Conservation (phyloP, 2,113 vertebrate genomes). For the Corydoras sp. region DNA sequence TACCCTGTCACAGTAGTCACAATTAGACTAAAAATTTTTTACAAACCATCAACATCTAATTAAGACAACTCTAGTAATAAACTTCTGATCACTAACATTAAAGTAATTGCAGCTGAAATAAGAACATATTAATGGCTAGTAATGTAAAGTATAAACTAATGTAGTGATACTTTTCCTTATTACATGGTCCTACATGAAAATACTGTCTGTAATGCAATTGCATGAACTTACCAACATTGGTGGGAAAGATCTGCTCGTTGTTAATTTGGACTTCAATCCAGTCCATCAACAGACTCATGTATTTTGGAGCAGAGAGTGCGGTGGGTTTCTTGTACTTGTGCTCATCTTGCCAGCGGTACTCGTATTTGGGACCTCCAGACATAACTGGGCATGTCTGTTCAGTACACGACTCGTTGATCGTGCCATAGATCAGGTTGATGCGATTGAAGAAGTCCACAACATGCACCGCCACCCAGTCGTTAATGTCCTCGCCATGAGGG, state of each 20-base stretch:
- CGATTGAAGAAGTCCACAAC: slow-evolving; percentile 99
- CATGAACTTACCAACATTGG: slow-evolving; percentile 79
- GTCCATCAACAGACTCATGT: slow-evolving; percentile 97
- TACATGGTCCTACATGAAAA: too few relatives aligned
- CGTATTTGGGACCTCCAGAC: slow-evolving; percentile 92
- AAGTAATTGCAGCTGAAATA: too few relatives aligned
- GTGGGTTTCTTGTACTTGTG: slow-evolving; percentile 85
- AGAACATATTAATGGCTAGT: too few relatives aligned
- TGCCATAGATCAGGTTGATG: slow-evolving; percentile 97
- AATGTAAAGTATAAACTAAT: too few relatives aligned
- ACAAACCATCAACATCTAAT: too few relatives aligned
- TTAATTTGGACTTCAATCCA: slow-evolving; percentile 98
- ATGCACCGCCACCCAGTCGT: slow-evolving; percentile 96
- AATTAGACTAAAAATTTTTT: too few relatives aligned
- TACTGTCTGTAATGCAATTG: too few relatives aligned
- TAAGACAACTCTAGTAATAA: too few relatives aligned
- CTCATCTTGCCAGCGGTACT: slow-evolving; percentile 96
- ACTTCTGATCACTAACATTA: too few relatives aligned
- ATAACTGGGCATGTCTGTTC: slow-evolving; percentile 87
- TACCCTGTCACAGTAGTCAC: too few relatives aligned
- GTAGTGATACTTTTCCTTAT: too few relatives aligned
- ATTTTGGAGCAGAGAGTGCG: slow-evolving; percentile 82
- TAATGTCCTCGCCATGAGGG: slow-evolving; percentile 82
- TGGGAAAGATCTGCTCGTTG: slow-evolving; percentile 93
- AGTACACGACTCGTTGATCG: slow-evolving; percentile 89